phyloP scores from a whole-genome alignment of 2,113 vertebrate genomes.

The Thymallus thymallus region DNA sequence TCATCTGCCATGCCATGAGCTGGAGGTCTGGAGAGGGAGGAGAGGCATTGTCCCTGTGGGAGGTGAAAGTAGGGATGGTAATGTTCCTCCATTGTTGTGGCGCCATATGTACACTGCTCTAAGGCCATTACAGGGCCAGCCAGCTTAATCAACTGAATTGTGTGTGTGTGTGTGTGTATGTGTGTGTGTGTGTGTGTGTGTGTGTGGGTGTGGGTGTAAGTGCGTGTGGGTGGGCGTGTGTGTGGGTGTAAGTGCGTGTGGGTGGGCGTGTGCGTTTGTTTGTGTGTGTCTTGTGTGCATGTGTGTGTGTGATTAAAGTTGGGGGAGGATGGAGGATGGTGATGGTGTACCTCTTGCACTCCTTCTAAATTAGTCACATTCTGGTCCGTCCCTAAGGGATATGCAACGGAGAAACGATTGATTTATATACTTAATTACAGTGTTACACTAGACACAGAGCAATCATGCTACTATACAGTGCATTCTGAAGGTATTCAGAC shows the following conservation, averaged over 20 bases:
- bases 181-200: neutral
- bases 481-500: too few species aligned
- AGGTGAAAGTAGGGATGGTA: neutral
- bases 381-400: neutral
- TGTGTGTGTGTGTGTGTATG: neutral
- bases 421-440: constrained; percentile 3
- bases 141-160: constrained; percentile 26
- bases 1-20: neutral
- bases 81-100: constrained; percentile 30
- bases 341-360: neutral
- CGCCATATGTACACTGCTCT: constrained; percentile 21
- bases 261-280: too few species aligned
- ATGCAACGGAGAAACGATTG: neutral
- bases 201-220: neutral
- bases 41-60: constrained; percentile 15
- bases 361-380: constrained; percentile 17
- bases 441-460: constrained; percentile 11
- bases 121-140: constrained; percentile 15
- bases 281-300: too few species aligned
- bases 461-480: constrained; percentile 2
- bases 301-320: too few species aligned
- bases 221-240: too few species aligned
- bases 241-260: too few species aligned
- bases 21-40: neutral
- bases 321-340: too few species aligned